These are phyloP conservation scores for Leptinotarsa defecta DNA, from an alignment of 1,140 invertebrate genomes.

Conservation along the genomic window DNA sequence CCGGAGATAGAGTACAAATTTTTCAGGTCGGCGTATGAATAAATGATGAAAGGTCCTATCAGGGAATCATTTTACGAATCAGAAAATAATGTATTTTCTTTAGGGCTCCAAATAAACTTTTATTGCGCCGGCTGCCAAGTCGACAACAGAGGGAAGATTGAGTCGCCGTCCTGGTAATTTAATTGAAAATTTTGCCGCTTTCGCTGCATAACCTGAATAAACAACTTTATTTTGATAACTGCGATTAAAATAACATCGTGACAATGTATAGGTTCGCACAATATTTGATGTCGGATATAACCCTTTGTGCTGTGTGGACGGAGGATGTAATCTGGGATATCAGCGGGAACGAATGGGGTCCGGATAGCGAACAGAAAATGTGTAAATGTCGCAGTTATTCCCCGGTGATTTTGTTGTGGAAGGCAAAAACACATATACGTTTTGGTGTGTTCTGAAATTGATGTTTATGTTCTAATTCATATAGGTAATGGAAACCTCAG, in stretches of 20 bases:
- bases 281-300: neutral
- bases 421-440: too few species aligned
- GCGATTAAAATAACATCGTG: neutral
- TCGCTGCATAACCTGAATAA: conserved; percentile 1
- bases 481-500: too few species aligned
- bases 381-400: too few species aligned
- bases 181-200: neutral
- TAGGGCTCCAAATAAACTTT: neutral
- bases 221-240: neutral
- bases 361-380: too few species aligned
- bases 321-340: neutral
- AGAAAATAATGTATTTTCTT: neutral
- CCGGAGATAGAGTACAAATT: too few species aligned
- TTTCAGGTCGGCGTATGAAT: neutral
- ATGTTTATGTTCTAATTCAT: too few species aligned
- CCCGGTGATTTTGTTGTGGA: too few species aligned
- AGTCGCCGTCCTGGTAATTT: neutral
- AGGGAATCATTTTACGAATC: neutral
- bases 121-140: neutral
- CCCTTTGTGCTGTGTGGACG: neutral
- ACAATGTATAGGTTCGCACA: neutral
- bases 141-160: neutral
- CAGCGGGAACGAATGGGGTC: too few species aligned
- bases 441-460: too few species aligned
- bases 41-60: neutral